Evolutionary conservation across 2,888 invertebrate species (phyloP), one percentile per base, ranked within the genome.

Genomic region (Nezara viridula): DNA sequence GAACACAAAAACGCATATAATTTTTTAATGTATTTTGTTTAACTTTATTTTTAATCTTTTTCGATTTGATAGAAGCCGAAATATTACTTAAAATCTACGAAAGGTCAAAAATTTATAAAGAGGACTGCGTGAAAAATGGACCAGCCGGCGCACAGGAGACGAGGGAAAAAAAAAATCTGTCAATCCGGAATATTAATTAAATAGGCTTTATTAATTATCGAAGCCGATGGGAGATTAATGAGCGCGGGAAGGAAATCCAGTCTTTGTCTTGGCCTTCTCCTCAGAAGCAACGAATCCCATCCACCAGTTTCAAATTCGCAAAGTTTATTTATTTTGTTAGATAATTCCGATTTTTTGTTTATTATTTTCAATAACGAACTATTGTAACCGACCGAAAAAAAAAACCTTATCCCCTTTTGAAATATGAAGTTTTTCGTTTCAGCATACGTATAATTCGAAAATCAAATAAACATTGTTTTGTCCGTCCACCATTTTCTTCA

Each of bases 141-240:
- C 32, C 66, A 66, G 66, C 32, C 32, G 66, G 66, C 32, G 32
- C 66, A 7, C 7, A 5, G 32, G 66, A n/a, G 27, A 14, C 2
- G 32, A 66, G 66, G 19, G 66, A 27, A 60, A 55, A 60, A 66
- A 60, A 66, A 66, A 66, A 66, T 32, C 66, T 66, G 66, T 66
- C 66, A 66, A 66, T 66, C 32, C 21, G 66, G 66, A 32, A 66
- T 66, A 66, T 66, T 66, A 66, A 66, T 66, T 66, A 66, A 66
- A 66, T 66, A 66, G 66, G 32, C 66, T 66, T 37, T 66, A 66
- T 66, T 66, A 66, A 66, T 66, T 66, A 66, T 66, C 66, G 66
- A 66, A 32, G 32, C 66, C 66, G 66, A 66, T 66, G 6, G 32
- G 32, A 66, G 66, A 66, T 66, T 66, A 66, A 66, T 66, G 66